These are phyloP conservation scores for Chrysoperla carnea DNA, from an alignment of 1,140 invertebrate genomes.

Conservation along the genomic window DNA sequence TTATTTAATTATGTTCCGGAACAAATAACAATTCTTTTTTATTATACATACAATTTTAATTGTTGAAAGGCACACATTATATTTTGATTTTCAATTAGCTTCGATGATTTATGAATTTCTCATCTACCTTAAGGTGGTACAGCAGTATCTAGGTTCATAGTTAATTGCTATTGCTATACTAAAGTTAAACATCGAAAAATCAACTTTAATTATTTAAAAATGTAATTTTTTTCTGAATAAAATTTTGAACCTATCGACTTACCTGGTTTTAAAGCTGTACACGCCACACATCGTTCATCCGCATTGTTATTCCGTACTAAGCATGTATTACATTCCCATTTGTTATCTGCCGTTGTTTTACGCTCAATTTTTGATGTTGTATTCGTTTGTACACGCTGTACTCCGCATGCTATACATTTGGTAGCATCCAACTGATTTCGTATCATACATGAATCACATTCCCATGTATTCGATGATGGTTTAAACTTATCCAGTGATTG, in stretches of 20 bases:
- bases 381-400: not conserved
- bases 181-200: no score
- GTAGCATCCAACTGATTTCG: slow-evolving; percentile 23
- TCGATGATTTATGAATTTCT: no score
- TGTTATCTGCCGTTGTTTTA: not conserved
- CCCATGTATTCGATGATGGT: slow-evolving; percentile 27
- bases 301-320: slow-evolving; percentile 32
- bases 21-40: no score
- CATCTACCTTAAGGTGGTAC: no score
- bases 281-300: slow-evolving; percentile 30
- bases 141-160: no score
- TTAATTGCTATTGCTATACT: no score
- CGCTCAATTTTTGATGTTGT: not conserved
- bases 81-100: no score
- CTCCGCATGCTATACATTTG: slow-evolving; percentile 23
- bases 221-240: not conserved
- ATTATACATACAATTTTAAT: no score
- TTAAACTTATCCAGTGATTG: slow-evolving; percentile 12
- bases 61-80: no score
- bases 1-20: no score
- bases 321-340: slow-evolving; percentile 37
- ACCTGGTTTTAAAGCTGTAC: slow-evolving; percentile 21
- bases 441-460: slow-evolving; percentile 39
- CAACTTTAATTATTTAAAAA: no score
- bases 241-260: slow-evolving; percentile 1